Evolutionary conservation across 1,140 invertebrate genomes (phyloP), one percentile per base, ranked within the genome.

Genomic region (Protaetia brevitarsis): DNA sequence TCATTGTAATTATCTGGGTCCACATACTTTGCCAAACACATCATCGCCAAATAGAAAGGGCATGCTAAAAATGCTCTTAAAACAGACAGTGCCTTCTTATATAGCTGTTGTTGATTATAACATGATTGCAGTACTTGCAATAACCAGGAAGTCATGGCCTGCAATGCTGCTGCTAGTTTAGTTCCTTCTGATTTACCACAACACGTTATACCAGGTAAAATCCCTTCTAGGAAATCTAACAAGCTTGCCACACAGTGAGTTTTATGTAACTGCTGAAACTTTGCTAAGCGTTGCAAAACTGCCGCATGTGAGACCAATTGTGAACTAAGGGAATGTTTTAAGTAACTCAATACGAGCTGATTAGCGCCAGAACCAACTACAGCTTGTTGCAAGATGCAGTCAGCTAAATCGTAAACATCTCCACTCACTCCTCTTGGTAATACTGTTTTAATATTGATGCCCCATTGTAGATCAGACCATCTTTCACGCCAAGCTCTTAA

Each of bases 381-480:
- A 0, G 94, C 94, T 80, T 97, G 94, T 76, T 96, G 91, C 23
- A 97, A 82, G 68, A 98, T 92, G 79, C 93, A 94, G 77, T 97
- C 94, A 36, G 93, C 91, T 67, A 96, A 80, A 80, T 95, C 94
- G 77, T 95, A 95, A 0, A 94, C 89, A 85, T 95, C 93, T 13
- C 93, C 93, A 74, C 90, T 93, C 0, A 95, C 92, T 29, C 93
- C 92, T 77, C 91, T 79, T 1, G 92, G 92, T 67, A 94, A 68
- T 6, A 79, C 91, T 21, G 90, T 91, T 83, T 97, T 96, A 28
- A 97, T 93, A 76, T 96, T 92, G 66, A 96, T 95, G 27, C 94
- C 94, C 94, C 94, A 98, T 79, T 96, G 91, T 26, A 96, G 85
- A 81, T 97, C 94, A 8, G 89, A 90, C 95, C 95, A 97, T 62